Base-by-base conservation (phyloP, 2,113 vertebrate genomes). In the Clarias batrachus region DNA sequence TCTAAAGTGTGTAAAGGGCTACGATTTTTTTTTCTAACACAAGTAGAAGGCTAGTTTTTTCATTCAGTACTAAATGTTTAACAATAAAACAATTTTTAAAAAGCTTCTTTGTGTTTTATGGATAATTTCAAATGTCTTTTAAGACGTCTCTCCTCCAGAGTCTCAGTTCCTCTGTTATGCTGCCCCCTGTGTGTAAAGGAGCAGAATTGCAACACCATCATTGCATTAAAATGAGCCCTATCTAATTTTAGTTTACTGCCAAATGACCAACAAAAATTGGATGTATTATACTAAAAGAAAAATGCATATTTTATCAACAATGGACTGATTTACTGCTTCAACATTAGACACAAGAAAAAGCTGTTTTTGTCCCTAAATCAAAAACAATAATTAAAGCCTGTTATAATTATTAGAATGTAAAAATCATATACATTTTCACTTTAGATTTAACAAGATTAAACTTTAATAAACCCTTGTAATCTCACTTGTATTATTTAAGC, bases 1-100 rank as follows among this genome's bases (percentile, higher is more conserved):
- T 71, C 33, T 71, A 11, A 37, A 37, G 90, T 93, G 8, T 88
- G 89, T 93, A 93, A 95, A 95, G 95, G 95, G 95, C 95, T 95
- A 95, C 92, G 77, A 90, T 93, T 94, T 92, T 94, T 94, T 86
- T 90, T 41, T 87, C 41, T 33, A 56, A 93, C 83, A 92, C 66
- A 65, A 90, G 70, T 87, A 52, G 86, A 90, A 85, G 90, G 76
- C 90, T 93, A 91, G 90, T 92, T 94, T 93, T 94, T 92, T 90
- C 66, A 37, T 27, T 73, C 87, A 82, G 91, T 92, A 70, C 27
- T 57, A 19, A 88, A 90, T 90, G 83, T 86, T 93, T 84, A 90
- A 68, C 66, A 81, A 87, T 82, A 76, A 85, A 78, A 66, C 27
- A 23, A 2, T 62, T n/a, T 48, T 33, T 4, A 27, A 41, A 41